Evolutionary conservation across 1,140 invertebrate genomes (phyloP).

Genomic region (Sycophila sp.): DNA sequence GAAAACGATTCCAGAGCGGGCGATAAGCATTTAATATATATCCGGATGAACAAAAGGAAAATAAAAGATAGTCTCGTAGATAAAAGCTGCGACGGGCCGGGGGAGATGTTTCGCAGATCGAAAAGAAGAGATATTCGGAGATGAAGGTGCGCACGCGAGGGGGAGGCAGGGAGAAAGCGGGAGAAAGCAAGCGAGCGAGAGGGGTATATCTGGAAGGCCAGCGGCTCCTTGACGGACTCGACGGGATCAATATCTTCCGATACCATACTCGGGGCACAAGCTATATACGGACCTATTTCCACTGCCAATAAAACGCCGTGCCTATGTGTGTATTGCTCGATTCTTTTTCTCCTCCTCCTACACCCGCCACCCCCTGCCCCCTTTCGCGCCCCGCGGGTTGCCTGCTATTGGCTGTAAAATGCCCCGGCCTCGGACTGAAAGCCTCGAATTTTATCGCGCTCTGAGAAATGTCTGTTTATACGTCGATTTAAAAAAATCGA

Average conservation of each 20-base stretch:
- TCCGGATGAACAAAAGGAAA: background rate
- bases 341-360: constrained; percentile 50
- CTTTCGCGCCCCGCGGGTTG: constrained; percentile 42
- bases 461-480: constrained; percentile 53
- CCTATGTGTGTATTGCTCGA: constrained; percentile 61
- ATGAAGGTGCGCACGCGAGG: constrained; percentile 4
- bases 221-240: constrained; percentile 65
- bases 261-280: constrained; percentile 61
- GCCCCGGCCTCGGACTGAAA: constrained; percentile 57
- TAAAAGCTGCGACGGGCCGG: background rate
- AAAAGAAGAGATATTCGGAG: constrained; percentile 25
- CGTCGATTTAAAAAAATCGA: background rate
- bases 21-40: constrained; percentile 22
- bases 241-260: constrained; percentile 66
- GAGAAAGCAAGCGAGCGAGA: constrained; percentile 32
- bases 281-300: constrained; percentile 64
- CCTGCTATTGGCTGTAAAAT: constrained; percentile 63
- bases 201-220: constrained; percentile 51
- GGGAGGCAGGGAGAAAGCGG: constrained; percentile 25
- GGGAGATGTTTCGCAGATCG: constrained; percentile 19
- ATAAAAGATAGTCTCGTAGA: constrained; percentile 26
- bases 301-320: constrained; percentile 65
- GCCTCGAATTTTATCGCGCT: constrained; percentile 62
- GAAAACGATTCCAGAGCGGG: background rate
- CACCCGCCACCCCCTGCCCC: background rate